Evolutionary conservation across 1,140 invertebrate species (phyloP).

Genomic region (Euura lappo): DNA sequence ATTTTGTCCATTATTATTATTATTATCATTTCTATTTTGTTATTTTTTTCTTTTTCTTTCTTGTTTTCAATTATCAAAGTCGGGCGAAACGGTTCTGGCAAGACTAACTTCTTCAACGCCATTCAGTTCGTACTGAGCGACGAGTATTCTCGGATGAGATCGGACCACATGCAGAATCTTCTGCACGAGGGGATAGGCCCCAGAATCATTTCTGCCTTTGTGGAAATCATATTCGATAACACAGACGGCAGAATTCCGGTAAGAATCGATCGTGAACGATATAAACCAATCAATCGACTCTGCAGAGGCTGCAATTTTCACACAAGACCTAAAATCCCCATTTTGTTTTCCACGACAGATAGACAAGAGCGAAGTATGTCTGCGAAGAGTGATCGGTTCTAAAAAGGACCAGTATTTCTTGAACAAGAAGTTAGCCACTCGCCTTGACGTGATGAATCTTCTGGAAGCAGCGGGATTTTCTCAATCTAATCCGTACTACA

Average conservation of each 20-base stretch:
- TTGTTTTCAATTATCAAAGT: slow-evolving; percentile 63
- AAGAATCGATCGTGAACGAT: slow-evolving; percentile 40
- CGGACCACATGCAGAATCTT: slow-evolving; percentile 93
- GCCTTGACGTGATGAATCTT: slow-evolving; percentile 97
- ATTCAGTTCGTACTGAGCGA: slow-evolving; percentile 99
- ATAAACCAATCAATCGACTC: background rate
- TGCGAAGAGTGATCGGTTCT: slow-evolving; percentile 95
- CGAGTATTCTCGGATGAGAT: slow-evolving; percentile 96
- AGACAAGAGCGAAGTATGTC: slow-evolving; percentile 96
- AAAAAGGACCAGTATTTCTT: slow-evolving; percentile 99
- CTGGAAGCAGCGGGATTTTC: slow-evolving; percentile 99
- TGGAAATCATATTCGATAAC: slow-evolving; percentile 99
- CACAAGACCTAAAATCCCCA: background rate
- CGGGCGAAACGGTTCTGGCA: slow-evolving; percentile 96
- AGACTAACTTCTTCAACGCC: slow-evolving; percentile 99
- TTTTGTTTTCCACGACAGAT: slow-evolving; percentile 69
- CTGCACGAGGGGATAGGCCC: slow-evolving; percentile 98
- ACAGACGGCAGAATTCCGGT: slow-evolving; percentile 95
- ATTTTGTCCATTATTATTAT: too few relatives aligned
- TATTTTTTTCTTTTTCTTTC: slow-evolving; percentile 4
- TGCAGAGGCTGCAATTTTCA: slow-evolving; percentile 41
- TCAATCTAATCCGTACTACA: slow-evolving; percentile 99
- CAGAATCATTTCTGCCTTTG: slow-evolving; percentile 94
- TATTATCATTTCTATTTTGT: slow-evolving; percentile 7
- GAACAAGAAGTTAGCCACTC: slow-evolving; percentile 97